Evolutionary conservation across 2,888 invertebrate genomes (phyloP), one percentile per base, ranked within the genome.

Genomic region (Tiliacea citrago): DNA sequence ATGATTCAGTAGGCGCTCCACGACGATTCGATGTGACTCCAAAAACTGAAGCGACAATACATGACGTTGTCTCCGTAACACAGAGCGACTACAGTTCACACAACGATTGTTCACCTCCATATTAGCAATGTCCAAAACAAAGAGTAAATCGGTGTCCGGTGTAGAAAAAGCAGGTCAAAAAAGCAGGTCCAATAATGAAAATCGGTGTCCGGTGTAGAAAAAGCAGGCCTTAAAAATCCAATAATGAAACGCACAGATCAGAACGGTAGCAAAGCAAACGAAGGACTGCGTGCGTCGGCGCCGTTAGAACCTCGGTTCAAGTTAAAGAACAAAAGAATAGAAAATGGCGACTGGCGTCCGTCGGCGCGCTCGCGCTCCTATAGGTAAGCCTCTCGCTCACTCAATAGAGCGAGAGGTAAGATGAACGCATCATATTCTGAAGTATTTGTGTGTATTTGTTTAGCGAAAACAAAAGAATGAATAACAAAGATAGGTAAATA

Each of bases 61-160:
- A 57, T 68, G 60, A 61, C 39, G 68, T 45, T 45, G 55, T 58
- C 53, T 68, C 58, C 68, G 68, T 67, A 68, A 58, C 55, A 68
- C 68, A 45, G 68, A 68, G 58, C 68, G 68, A 68, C 55, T 47
- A 68, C 58, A 68, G 68, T 47, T 68, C 68, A 57, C 68, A 68
- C 68, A 68, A 58, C 68, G 68, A 58, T 58, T 68, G 47, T 58
- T 61, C 60, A 60, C 69, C 45, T 58, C 69, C 69, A 69, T 69
- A 49, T 69, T 61, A 69, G 60, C 69, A 69, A 58, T 69, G 58
- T 60, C 69, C 69, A 66, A 69, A 69, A 60, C 61, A 58, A 57
- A 69, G 69, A 47, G 60, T 60, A 69, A 61, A 49, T 58, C 69
- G n/a, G 49, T 49, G 69, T 68, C 68, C 67, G 39, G 39, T 39